Evolutionary conservation across 2,888 invertebrate species (phyloP), one percentile per base, ranked within the genome.

Genomic region (Muschampia plurimacula): DNA sequence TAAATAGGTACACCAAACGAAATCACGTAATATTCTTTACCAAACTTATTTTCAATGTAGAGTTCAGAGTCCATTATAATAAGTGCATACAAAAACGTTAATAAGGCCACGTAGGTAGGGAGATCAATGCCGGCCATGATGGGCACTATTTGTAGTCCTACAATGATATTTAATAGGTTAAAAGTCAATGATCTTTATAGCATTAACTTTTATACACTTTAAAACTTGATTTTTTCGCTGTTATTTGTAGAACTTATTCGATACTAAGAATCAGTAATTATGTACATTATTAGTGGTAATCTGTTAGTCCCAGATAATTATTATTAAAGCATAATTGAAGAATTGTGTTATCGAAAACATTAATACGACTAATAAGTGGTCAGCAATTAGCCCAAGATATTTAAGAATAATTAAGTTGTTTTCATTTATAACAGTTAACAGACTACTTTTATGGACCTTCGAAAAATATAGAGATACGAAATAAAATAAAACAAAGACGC

Each of bases 141-240:
- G 62, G 64, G 15, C 64, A 69, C 39, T 69, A 64, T 69, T 69
- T 69, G 70, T 70, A 46, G 22, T 39, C 15, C 57, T 57, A 44
- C 57, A 57, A 36, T 36, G 41, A 57, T 65, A 32, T 44, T 32
- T 57, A 55, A 15, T 65, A 65, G 64, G 70, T 57, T 46, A 70
- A 70, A 65, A 57, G 64, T 65, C 57, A 57, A 44, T 57, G 36
- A 57, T 65, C 57, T 64, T 44, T 10, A n/a, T 57, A 28, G 10
- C 15, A 49, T n/a, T 13, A 52, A 52, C 13, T 52, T 52, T 52
- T 52, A 9, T 52, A 3, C 5, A 15, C 6, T 52, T 52, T 41
- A 41, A 41, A 41, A 9, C 1, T 41, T 9, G 6, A 41, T 7
- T 41, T 41, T 41, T 41, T 41, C 41, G 7, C 41, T 9, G 41